These are phyloP conservation scores for Oreochromis spilurus DNA, from an alignment of 2,113 vertebrate species.

Conservation along the genomic window DNA sequence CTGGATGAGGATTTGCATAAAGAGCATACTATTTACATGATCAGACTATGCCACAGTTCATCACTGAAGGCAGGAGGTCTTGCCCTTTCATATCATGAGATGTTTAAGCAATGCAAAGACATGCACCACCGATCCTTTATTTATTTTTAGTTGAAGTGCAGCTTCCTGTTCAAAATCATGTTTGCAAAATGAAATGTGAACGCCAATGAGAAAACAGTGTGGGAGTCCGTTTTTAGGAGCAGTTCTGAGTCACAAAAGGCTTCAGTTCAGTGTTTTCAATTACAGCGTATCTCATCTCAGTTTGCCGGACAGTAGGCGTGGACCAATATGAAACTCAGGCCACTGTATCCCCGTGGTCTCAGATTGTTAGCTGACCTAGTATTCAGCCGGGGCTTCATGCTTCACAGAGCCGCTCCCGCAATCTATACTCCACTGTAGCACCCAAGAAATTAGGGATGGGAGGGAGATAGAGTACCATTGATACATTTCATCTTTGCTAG, in stretches of 20 bases:
- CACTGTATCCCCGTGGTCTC: conserved; percentile 32
- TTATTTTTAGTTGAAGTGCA: neutral
- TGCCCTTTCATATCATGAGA: conserved; percentile 7
- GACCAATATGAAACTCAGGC: conserved; percentile 25
- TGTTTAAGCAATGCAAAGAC: conserved; percentile 22
- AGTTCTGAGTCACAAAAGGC: neutral
- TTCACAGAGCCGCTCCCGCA: conserved; percentile 41
- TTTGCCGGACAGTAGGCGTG: conserved; percentile 30
- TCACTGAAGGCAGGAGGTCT: neutral
- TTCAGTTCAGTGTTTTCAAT: conserved; percentile 33
- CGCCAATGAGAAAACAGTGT: neutral
- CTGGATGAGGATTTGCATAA: conserved; percentile 41
- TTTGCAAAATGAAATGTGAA: neutral
- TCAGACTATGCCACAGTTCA: neutral
- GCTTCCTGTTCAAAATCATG: neutral
- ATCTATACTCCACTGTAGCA: conserved; percentile 39
- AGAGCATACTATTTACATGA: conserved; percentile 46
- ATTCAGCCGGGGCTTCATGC: conserved; percentile 51
- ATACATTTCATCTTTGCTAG: conserved; percentile 55
- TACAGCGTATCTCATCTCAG: conserved; percentile 1
- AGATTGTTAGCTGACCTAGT: conserved; percentile 56
- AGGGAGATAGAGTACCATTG: conserved; percentile 7
- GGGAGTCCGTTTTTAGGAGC: neutral
- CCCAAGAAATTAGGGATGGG: conserved; percentile 41
- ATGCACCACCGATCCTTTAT: neutral